phyloP scores from a whole-genome alignment of 2,888 invertebrate genomes.

The Temnothorax rugatulus region DNA sequence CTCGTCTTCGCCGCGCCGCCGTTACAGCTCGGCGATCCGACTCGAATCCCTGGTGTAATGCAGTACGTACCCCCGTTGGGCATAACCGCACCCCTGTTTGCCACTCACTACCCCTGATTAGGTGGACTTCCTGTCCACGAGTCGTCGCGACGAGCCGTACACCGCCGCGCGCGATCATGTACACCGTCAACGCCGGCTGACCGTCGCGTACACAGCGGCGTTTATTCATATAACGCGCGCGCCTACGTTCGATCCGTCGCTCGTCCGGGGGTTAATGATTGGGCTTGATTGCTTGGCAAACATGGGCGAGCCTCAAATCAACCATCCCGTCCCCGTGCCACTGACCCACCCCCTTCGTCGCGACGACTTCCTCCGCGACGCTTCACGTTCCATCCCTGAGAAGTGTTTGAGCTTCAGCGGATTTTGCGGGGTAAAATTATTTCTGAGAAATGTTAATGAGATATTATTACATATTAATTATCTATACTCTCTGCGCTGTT shows the following conservation, averaged over 20 bases:
- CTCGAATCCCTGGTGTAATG: slow-evolving; percentile 79
- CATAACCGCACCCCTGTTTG: slow-evolving; percentile 85
- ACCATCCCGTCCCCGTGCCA: slow-evolving; percentile 61
- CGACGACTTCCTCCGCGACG: slow-evolving; percentile 64
- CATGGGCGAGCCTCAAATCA: slow-evolving; percentile 83
- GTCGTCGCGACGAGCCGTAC: slow-evolving; percentile 72
- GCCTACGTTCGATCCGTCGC: slow-evolving; percentile 74
- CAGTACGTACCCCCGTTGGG: slow-evolving; percentile 74
- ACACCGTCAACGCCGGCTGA: slow-evolving; percentile 19
- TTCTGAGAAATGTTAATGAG: slow-evolving; percentile 17
- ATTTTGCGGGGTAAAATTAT: slow-evolving; percentile 7
- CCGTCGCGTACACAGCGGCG: slow-evolving; percentile 55
- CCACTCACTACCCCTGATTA: slow-evolving; percentile 87
- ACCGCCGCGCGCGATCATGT: slow-evolving; percentile 31
- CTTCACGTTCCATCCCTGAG: slow-evolving; percentile 31
- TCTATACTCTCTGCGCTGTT: background rate
- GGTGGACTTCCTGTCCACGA: slow-evolving; percentile 85
- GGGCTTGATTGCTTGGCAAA: slow-evolving; percentile 86
- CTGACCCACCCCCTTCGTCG: slow-evolving; percentile 65
- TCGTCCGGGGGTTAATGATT: slow-evolving; percentile 85
- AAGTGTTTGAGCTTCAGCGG: slow-evolving; percentile 42
- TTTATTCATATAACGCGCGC: slow-evolving; percentile 74
- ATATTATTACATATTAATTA: slow-evolving; percentile 5
- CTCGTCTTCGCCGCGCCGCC: slow-evolving; percentile 48
- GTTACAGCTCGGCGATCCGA: slow-evolving; percentile 67